Percentiles rank a stretch among this genome's conserved stretches.
phyloP scores from a whole-genome alignment of 2,113 vertebrate species.

The Thalassoma bifasciatum region DNA sequence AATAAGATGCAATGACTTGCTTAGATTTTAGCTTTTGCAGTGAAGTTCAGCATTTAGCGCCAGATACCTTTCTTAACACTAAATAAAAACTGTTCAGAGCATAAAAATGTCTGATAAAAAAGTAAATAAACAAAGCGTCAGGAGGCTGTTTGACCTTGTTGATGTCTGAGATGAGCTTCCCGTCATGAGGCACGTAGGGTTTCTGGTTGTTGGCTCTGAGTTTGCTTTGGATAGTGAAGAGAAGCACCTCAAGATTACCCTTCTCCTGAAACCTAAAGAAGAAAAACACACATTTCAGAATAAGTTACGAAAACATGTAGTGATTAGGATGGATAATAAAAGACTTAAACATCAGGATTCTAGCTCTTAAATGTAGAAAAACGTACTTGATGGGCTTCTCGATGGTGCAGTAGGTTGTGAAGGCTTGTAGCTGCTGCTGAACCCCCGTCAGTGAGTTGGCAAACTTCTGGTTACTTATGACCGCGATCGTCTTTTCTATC shows the following conservation, averaged over 20 bases:
- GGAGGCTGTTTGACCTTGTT: conserved; percentile 87
- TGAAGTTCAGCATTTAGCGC: too few species aligned
- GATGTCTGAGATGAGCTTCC: conserved; percentile 93
- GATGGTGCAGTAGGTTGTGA: conserved; percentile 94
- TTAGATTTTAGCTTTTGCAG: too few species aligned
- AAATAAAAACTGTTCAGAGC: too few species aligned
- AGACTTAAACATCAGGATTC: background rate
- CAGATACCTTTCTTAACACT: too few species aligned
- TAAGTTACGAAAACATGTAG: too few species aligned
- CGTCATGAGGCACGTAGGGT: conserved; percentile 91
- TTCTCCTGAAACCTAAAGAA: conserved; percentile 93
- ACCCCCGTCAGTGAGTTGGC: conserved; percentile 94
- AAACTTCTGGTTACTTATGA: conserved; percentile 96
- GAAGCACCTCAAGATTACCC: conserved; percentile 95
- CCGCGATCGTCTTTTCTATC: conserved; percentile 90
- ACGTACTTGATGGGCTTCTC: conserved; percentile 96
- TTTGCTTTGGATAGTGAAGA: conserved; percentile 98
- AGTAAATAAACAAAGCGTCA: background rate
- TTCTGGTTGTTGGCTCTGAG: conserved; percentile 94
- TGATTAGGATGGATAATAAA: too few species aligned
- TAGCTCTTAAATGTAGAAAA: background rate
- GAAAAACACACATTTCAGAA: conserved; percentile 7
- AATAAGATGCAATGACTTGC: too few species aligned
- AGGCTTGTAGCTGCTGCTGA: conserved; percentile 96
- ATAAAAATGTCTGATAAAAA: too few species aligned